Evolutionary conservation across 2,888 invertebrate species (phyloP), one percentile per base, ranked within the genome.

Genomic region (Drosophila vallismaia): DNA sequence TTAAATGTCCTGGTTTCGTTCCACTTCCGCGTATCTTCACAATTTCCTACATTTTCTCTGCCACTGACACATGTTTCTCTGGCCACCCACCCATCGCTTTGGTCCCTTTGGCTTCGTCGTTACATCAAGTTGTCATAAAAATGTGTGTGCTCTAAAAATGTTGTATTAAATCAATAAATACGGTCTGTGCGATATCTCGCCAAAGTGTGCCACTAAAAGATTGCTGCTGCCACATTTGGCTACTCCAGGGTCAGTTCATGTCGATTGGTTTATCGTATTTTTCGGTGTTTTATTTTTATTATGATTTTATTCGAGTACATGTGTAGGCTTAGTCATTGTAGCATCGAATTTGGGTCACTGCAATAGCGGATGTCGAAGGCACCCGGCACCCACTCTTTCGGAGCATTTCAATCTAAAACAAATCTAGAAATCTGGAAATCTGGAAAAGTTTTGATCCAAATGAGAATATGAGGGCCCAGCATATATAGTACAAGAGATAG

Each of bases 151-250:
- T 4, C 28, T 42, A 10, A 33, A 28, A 33, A 28, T 60, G 10
- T 14, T 59, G 40, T 44, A 63, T 63, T 50, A 45, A 63, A 63
- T 50, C 50, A 49, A 62, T 62, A 63, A 50, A 38, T 42, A 19
- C 33, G 14, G 4, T 28, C 38, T 40, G 29, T 14, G 10, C 36
- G 31, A 12, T 14, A 28, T 33, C 36, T 51, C 26, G 51, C 5
- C 38, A 12, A 53, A 29, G 10, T 38, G 9, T 10, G 19, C 19
- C 19, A 19, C 19, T 19, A 19, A 19, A 19, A 19, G 40, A 40
- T 40, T 40, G 40, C 40, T 40, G 12, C 19, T 42, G 40, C 40
- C 40, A 8, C 7, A 19, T 42, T 42, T 9, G 40, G 40, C 9
- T 19, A 42, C 7, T 42, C 40, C 19, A 42, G 14, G 40, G 40